Conservation (phyloP, 1,140 invertebrate genomes). For the Forficula auricularia region DNA sequence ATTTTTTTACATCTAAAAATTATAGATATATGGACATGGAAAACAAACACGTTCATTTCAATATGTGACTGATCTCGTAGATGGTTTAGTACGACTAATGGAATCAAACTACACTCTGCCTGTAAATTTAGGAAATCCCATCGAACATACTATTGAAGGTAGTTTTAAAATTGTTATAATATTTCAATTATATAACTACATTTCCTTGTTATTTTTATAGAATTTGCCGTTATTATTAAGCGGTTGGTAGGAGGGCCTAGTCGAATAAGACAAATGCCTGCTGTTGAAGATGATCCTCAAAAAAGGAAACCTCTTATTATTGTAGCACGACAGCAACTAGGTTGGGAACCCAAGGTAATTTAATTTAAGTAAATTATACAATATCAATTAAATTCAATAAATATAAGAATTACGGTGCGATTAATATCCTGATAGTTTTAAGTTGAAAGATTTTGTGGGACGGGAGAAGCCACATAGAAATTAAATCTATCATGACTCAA, state of each 20-base stretch:
- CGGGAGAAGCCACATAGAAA: not conserved
- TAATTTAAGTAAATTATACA: not conserved
- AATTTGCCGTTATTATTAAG: slow-evolving; percentile 88
- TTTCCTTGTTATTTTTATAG: slow-evolving; percentile 30
- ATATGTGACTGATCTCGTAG: slow-evolving; percentile 92
- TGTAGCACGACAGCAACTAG: slow-evolving; percentile 64
- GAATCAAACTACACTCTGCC: slow-evolving; percentile 82
- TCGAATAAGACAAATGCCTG: slow-evolving; percentile 60
- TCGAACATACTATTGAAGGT: slow-evolving; percentile 91
- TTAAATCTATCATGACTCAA: not conserved
- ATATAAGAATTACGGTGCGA: not conserved
- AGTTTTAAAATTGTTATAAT: slow-evolving; percentile 15
- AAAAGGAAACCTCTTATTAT: slow-evolving; percentile 82
- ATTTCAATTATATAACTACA: not conserved
- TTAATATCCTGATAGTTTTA: not conserved
- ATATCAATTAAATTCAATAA: not conserved
- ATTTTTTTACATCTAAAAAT: too few species aligned
- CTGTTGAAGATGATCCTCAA: slow-evolving; percentile 91
- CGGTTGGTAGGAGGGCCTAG: slow-evolving; percentile 69
- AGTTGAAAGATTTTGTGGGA: not conserved
- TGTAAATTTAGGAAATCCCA: slow-evolving; percentile 94
- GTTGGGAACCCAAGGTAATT: slow-evolving; percentile 84
- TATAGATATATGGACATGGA: slow-evolving; percentile 82
- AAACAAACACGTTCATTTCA: slow-evolving; percentile 96
- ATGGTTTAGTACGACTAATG: slow-evolving; percentile 87